Evolutionary conservation across 23 tunicate species (phyloP), one percentile per base, ranked within the genome.

Genomic region (Phallusia fumigata): DNA sequence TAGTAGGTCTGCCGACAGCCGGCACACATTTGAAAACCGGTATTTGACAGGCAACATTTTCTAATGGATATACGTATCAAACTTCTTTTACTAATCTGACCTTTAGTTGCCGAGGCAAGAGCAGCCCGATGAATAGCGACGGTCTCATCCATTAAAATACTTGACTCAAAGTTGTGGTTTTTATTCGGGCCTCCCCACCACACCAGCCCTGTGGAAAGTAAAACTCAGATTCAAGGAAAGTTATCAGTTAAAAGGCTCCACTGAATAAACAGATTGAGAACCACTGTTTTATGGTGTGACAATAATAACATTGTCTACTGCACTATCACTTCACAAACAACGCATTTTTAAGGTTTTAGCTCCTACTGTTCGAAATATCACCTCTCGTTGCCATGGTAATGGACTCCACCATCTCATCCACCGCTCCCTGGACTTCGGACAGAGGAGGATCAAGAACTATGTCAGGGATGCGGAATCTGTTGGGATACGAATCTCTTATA

Each of bases 171-270:
- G 19, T 76, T 86, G 30, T 75, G 73, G 52, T 83, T 83, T 44
- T 92, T 92, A 19, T 87, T 87, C 45, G 85, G 79, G 18, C 97
- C 97, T 12, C 88, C 85, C 97, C 97, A 92, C 91, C 91, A 92
- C 31, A 65, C 75, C 11, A 92, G 74, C 24, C 88, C 97, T 92
- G 81, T 15, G 36, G 13, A 58, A 24, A 51, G 18, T 18, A 51
- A 58, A 58, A 58, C 16, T 6, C 8, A 24, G 69, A 58, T 21
- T 58, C 3, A 22, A 21, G 69, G 16, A 58, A 13, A 13, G 1
- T 13, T 58, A 11, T 1, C 69, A 58, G 2, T 21, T 24, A 6
- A 8, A 58, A n/a, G n/a, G n/a, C n/a, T n/a, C n/a, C n/a, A n/a
- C n/a, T n/a, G n/a, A n/a, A n/a, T n/a, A n/a, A n/a, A n/a, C n/a